Conservation (phyloP, 2,113 vertebrate species). For the Bos indicus region DNA sequence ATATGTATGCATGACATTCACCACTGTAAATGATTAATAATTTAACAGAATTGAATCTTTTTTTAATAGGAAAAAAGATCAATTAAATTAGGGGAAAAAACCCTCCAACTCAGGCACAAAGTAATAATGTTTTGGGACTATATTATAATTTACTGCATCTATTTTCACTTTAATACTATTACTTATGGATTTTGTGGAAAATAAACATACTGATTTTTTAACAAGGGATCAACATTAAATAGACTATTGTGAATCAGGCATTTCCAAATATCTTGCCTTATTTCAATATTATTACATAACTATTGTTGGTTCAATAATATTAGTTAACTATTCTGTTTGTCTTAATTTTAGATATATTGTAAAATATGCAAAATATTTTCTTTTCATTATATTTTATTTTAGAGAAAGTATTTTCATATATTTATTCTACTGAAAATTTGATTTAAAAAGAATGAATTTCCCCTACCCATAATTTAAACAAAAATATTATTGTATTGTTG, state of each 20-base stretch:
- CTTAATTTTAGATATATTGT: not conserved
- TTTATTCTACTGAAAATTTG: not conserved
- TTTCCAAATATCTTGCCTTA: conserved; percentile 24
- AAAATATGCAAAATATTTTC: not conserved
- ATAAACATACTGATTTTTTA: not conserved
- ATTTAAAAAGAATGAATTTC: not conserved
- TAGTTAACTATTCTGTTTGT: not conserved
- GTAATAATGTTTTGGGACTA: not conserved
- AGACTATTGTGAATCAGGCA: not conserved
- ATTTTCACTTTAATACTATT: not conserved
- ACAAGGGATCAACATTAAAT: conserved; percentile 23
- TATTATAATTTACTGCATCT: conserved; percentile 31
- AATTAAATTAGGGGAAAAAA: not conserved
- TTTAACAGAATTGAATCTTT: not conserved
- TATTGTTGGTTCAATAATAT: not conserved
- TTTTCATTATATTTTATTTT: not conserved
- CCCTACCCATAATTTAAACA: not conserved
- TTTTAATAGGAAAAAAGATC: not conserved
- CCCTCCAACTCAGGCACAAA: not conserved
- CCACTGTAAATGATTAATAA: conserved; percentile 35
- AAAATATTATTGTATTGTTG: not conserved
- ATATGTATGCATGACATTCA: not conserved
- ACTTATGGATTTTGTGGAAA: conserved; percentile 45
- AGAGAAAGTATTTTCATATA: not conserved
- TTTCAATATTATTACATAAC: not conserved